Evolutionary conservation across 2,888 invertebrate genomes (phyloP), one percentile per base, ranked within the genome.

Genomic region (Monoplex corrugatus): DNA sequence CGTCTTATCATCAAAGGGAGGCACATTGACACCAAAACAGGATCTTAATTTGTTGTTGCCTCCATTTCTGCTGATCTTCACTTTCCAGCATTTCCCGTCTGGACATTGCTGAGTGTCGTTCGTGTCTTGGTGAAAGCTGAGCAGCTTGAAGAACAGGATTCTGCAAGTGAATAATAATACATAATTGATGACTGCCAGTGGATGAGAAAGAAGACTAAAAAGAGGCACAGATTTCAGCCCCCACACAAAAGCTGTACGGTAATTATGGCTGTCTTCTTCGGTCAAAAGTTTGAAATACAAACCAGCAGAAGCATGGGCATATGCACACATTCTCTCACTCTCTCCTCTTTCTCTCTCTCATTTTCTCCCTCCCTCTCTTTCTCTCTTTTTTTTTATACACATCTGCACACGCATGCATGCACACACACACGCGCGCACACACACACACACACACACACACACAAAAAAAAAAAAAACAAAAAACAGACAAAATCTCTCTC

Each of bases 51-150:
- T n/a, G n/a, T n/a, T n/a, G n/a, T n/a, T n/a, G n/a, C n/a, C n/a
- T n/a, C n/a, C n/a, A n/a, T n/a, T n/a, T n/a, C n/a, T n/a, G n/a
- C 28, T 83, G 50, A 87, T 45, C 32, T 23, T 80, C 75, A 82
- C 5, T 43, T 43, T 82, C 50, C 38, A 40, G 63, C 87, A 87
- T 16, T 50, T 23, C 2, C 88, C 88, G n/a, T 28, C 45, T 13
- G 88, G 88, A 38, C 88, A 88, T 2, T 35, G 88, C 88, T 88
- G 83, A 2, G 68, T 88, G n/a, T 88, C 88, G 43, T 83, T 83
- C 44, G 44, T 83, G 43, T 82, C 57, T 23, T 28, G 19, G 72
- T 88, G 83, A 13, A 32, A 40, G 80, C 88, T 88, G 35, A 88
- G 13, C 40, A 88, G n/a, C 72, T 88, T 88, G 83, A 88, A 84